Evolutionary conservation across 2,888 invertebrate species (phyloP).

Genomic region (Baccha elongata): DNA sequence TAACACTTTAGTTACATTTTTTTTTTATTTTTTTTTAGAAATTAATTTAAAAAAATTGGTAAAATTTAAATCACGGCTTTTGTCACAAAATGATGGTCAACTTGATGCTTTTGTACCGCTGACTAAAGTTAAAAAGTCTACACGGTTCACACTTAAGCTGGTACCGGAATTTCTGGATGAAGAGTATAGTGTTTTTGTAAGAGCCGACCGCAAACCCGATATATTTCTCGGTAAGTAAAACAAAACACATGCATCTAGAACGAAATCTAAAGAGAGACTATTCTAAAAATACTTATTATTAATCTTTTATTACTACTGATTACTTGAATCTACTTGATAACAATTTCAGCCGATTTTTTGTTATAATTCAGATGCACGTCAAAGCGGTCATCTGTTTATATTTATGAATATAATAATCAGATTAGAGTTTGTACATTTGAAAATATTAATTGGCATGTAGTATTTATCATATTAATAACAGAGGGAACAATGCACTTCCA

Average conservation of each 20-base stretch:
- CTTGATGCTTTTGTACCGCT: conserved; percentile 80
- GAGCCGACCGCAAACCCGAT: conserved; percentile 81
- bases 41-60: conserved; percentile 80
- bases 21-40: conserved; percentile 75
- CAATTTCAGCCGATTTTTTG: conserved; percentile 53
- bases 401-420: background rate
- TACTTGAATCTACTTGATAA: conserved; percentile 61
- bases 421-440: background rate
- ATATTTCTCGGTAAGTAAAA: conserved; percentile 78
- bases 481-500: no score
- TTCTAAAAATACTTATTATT: background rate
- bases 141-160: conserved; percentile 78
- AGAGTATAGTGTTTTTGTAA: conserved; percentile 79
- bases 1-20: conserved; percentile 37
- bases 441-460: no score
- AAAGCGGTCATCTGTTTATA: background rate
- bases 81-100: conserved; percentile 74
- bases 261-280: conserved; percentile 1
- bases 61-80: conserved; percentile 77
- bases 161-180: conserved; percentile 76
- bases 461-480: no score
- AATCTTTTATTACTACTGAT: conserved; percentile 46
- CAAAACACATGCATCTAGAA: background rate
- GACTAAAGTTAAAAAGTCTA: conserved; percentile 78
- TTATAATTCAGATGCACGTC: conserved; percentile 22